Evolutionary conservation across 2,888 invertebrate genomes (phyloP).

Genomic region (Neoitamus cyanurus): DNA sequence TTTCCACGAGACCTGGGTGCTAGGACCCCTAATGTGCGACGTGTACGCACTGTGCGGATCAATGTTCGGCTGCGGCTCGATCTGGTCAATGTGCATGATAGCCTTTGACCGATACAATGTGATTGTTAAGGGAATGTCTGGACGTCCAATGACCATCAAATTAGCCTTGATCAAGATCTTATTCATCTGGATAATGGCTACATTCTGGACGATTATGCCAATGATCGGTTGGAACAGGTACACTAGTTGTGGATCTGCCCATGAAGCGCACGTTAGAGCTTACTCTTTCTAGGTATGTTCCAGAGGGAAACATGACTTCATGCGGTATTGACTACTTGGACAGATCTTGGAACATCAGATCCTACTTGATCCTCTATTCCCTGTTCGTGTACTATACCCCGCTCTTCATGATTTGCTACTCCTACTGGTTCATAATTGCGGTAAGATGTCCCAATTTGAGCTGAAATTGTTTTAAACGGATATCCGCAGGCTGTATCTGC

Average conservation of each 20-base stretch:
- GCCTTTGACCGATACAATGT: constrained; percentile 72
- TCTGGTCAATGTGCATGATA: constrained; percentile 71
- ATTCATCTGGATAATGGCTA: constrained; percentile 68
- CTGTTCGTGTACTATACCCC: constrained; percentile 67
- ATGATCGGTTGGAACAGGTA: constrained; percentile 71
- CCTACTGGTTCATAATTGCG: constrained; percentile 71
- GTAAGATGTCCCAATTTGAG: constrained; percentile 59
- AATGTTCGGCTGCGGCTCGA: constrained; percentile 71
- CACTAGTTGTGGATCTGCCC: too few species aligned
- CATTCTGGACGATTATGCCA: constrained; percentile 68
- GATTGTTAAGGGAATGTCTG: constrained; percentile 70
- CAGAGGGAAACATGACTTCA: constrained; percentile 73
- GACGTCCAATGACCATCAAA: constrained; percentile 67
- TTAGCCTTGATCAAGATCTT: constrained; percentile 66
- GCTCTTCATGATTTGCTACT: constrained; percentile 66
- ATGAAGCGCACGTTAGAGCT: too few species aligned
- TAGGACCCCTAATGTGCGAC: constrained; percentile 82
- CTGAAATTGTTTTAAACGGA: not conserved
- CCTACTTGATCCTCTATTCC: constrained; percentile 68
- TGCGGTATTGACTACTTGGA: constrained; percentile 70
- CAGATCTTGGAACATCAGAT: constrained; percentile 66
- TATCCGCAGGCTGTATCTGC: constrained; percentile 67
- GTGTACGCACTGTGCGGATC: constrained; percentile 86
- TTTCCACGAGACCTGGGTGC: constrained; percentile 74
- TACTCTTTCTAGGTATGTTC: constrained; percentile 72